Percentiles rank a stretch among this genome's conserved stretches.
These are phyloP conservation scores for cat (Felis catus) DNA, from an alignment of 2,113 vertebrate species.

Conservation along the genomic window F.catus_Fca126_mat1.0 CM031412.1:208200001-208200500, in stretches of 20 bases:
- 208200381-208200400: background rate
- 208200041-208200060: background rate
- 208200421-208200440: background rate
- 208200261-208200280: background rate
- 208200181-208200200: background rate
- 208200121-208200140: background rate
- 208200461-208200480: background rate
- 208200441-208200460: background rate
- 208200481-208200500: background rate
- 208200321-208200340: background rate
- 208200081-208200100: background rate
- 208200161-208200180: background rate
- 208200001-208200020: background rate
- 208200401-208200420: background rate
- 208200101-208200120: background rate
- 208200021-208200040: conserved; percentile 4
- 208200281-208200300: background rate
- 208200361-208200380: background rate
- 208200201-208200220: background rate
- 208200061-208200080: background rate
- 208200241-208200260: background rate
- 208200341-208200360: background rate
- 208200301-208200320: background rate
- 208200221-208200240: background rate
- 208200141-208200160: background rate